A percentile compares a stretch with the other conserved stretches of the same genome.
These are phyloP conservation scores for Heterodera filipjevi DNA, from an alignment of 2,888 invertebrate genomes.

Conservation along the genomic window DNA sequence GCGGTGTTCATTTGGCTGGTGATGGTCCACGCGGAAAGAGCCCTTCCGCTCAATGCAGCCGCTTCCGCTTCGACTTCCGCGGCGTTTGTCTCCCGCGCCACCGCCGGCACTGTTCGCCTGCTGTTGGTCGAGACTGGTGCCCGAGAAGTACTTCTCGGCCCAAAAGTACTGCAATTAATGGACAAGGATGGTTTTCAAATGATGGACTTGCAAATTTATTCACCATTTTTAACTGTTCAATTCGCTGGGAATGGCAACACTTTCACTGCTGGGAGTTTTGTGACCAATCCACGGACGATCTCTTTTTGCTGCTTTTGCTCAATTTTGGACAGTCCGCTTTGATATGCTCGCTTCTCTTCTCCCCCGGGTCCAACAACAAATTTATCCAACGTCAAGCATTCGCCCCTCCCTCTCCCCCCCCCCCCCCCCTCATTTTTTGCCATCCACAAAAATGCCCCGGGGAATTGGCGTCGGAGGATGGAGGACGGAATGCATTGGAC, in stretches of 20 bases:
- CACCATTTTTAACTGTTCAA: not conserved
- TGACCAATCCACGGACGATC: too few relatives aligned
- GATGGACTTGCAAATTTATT: not conserved
- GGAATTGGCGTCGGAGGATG: not conserved
- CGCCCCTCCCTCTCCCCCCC: not conserved
- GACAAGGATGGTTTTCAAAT: not conserved
- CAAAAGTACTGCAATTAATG: conserved; percentile 40
- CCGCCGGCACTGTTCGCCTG: conserved; percentile 16
- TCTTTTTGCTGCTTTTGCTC: not conserved
- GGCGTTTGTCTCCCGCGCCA: conserved; percentile 10
- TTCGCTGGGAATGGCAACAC: not conserved
- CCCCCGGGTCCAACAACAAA: conserved; percentile 4
- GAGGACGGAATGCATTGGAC: not conserved
- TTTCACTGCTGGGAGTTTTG: not conserved
- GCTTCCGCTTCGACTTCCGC: conserved; percentile 33
- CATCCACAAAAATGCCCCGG: conserved; percentile 1
- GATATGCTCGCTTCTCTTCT: not conserved
- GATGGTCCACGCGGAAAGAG: conserved; percentile 14
- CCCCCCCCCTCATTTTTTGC: not conserved
- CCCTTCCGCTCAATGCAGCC: conserved; percentile 29
- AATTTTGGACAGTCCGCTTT: not conserved
- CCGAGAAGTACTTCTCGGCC: conserved; percentile 39
- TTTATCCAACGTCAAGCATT: not conserved
- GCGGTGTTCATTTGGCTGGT: conserved; percentile 3
- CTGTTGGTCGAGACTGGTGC: conserved; percentile 37